phyloP scores from a whole-genome alignment of 1,140 invertebrate species.

The Lordiphosa stackelbergi region DNA sequence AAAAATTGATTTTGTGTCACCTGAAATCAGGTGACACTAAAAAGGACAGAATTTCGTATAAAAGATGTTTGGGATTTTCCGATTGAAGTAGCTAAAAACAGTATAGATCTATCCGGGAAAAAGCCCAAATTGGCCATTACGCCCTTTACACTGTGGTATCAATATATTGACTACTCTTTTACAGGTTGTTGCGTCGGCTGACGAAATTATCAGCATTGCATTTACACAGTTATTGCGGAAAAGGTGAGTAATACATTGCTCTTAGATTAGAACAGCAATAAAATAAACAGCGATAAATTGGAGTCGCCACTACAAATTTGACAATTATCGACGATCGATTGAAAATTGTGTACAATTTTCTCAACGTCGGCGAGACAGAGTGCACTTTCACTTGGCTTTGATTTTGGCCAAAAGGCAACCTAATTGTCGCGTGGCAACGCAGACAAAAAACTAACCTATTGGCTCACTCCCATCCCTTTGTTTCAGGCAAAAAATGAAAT shows the following conservation, averaged over 20 bases:
- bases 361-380: conserved; percentile 30
- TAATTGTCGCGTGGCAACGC: conserved; percentile 57
- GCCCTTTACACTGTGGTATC: conserved; percentile 8
- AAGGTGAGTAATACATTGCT: conserved; percentile 54
- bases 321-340: conserved; percentile 4
- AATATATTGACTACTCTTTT: conserved; percentile 3
- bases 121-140: too few relatives aligned
- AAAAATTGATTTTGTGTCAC: too few relatives aligned
- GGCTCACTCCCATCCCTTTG: too few relatives aligned
- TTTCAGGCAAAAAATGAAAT: too few relatives aligned
- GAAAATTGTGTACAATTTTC: conserved; percentile 20
- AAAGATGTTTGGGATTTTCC: too few relatives aligned
- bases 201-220: conserved; percentile 59
- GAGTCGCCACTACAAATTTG: background rate
- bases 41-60: too few relatives aligned
- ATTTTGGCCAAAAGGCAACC: conserved; percentile 10
- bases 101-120: too few relatives aligned
- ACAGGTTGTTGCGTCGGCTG: conserved; percentile 67
- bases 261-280: background rate
- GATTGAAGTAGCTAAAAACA: too few relatives aligned
- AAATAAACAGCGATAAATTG: background rate
- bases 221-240: conserved; percentile 54
- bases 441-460: conserved; percentile 25
- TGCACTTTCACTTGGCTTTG: conserved; percentile 59
- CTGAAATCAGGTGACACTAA: too few relatives aligned